These are phyloP conservation scores for Atta colombica DNA, from an alignment of 1,140 invertebrate species.

Conservation along the genomic window DNA sequence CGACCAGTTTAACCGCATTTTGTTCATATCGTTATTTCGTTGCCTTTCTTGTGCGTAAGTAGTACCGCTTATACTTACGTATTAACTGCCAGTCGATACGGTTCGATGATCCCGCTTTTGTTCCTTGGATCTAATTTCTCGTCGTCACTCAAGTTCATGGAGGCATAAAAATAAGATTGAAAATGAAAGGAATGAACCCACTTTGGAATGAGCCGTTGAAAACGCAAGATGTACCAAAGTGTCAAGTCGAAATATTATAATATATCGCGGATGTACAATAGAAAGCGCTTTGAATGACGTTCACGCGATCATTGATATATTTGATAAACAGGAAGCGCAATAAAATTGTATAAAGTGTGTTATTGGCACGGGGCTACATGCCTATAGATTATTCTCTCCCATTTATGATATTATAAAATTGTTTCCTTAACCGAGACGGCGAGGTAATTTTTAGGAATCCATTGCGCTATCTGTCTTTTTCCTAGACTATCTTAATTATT, in stretches of 20 bases:
- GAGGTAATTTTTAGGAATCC: background rate
- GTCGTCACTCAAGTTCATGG: background rate
- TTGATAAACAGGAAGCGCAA: constrained; percentile 58
- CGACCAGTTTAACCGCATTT: constrained; percentile 77
- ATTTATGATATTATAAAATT: constrained; percentile 43
- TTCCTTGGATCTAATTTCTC: constrained; percentile 10
- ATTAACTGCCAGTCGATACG: constrained; percentile 31
- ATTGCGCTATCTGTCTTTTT: background rate
- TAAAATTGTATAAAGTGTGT: constrained; percentile 55
- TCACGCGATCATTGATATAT: constrained; percentile 36
- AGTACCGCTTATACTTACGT: background rate
- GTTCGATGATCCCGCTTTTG: constrained; percentile 3
- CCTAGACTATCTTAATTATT: constrained; percentile 6
- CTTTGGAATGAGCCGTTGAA: background rate
- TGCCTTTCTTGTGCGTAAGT: constrained; percentile 20
- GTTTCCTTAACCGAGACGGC: constrained; percentile 9
- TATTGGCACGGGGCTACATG: constrained; percentile 39
- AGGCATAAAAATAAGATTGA: constrained; percentile 13
- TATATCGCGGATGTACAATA: constrained; percentile 17
- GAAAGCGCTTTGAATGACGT: constrained; percentile 23
- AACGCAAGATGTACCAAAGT: background rate
- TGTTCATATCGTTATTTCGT: constrained; percentile 46
- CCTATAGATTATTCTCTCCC: constrained; percentile 1
- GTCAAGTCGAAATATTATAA: no score
- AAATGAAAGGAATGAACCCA: constrained; percentile 33